Evolutionary conservation across 1,140 invertebrate species (phyloP).

Genomic region (Pogonognathellus flavescens): DNA sequence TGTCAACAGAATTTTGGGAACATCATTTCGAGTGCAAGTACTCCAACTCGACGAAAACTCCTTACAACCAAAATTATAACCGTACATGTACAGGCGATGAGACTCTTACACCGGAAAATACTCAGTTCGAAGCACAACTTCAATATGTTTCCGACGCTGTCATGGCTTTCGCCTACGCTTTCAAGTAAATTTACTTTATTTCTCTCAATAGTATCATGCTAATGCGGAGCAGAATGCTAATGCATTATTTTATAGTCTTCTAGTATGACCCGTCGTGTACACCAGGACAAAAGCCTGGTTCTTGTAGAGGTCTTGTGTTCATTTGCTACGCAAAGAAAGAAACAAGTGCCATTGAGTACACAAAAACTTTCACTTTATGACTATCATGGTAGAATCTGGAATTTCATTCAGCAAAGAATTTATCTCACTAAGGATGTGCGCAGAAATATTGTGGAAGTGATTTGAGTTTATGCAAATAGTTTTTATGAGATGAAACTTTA

Average conservation of each 20-base stretch:
- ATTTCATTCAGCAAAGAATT: background rate
- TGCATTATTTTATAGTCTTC: background rate
- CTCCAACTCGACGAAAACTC: slow-evolving; percentile 81
- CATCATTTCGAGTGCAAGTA: slow-evolving; percentile 89
- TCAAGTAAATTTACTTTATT: slow-evolving; percentile 75
- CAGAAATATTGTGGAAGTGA: background rate
- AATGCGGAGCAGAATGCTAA: background rate
- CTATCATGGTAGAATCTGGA: background rate
- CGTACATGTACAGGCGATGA: slow-evolving; percentile 78
- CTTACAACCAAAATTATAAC: slow-evolving; percentile 83
- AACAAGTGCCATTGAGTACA: background rate
- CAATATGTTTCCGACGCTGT: slow-evolving; percentile 95
- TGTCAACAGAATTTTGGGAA: slow-evolving; percentile 89
- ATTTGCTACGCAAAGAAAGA: no score
- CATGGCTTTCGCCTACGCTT: slow-evolving; percentile 89
- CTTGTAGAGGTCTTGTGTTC: no score
- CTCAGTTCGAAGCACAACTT: slow-evolving; percentile 88
- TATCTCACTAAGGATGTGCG: background rate
- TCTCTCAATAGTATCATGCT: background rate
- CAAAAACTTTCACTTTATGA: slow-evolving; percentile 1
- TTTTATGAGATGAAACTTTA: background rate
- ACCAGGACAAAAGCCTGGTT: no score
- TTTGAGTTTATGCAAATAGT: background rate
- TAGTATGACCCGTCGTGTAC: no score
- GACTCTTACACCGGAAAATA: slow-evolving; percentile 80